Evolutionary conservation across 1,140 invertebrate species (phyloP), one percentile per base, ranked within the genome.

Genomic region (Leptopilina boulardi): DNA sequence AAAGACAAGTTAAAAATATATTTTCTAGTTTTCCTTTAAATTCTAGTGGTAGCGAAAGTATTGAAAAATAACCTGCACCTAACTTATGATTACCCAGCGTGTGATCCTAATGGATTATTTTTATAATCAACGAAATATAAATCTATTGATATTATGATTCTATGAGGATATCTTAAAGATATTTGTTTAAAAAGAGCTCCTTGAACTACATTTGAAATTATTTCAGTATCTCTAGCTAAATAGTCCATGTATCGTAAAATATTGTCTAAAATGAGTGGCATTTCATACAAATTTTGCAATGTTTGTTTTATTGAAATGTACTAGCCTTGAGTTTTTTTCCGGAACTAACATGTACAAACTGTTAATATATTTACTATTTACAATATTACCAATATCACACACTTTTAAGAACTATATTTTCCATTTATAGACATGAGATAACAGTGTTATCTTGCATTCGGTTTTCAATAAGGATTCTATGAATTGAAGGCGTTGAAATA

Each of bases 1-100:
- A 88, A 26, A 89, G 44, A 21, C 74, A 30, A 73, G 77, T 75
- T 47, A 89, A 76, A 82, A 88, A 89, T 59, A 89, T 86, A 76
- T 87, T 86, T 34, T 85, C 77, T 56, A 88, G 72, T 77, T 78
- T 73, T 11, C 79, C 82, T 73, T 54, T 74, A 71, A 81, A 79
- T 71, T 86, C 54, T 21, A 75, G 78, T 51, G 87, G 85, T 42
- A 89, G 74, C 76, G 80, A 84, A 13, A 82, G 74, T 38, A 89
- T 77, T 9, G 75, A 77, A 59, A 83, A 51, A 78, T 89, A 87
- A 5, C 86, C 66, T 30, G 80, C 82, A 26, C 86, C 84, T 66
- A 87, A 74, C 83, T 86, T 88, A 56, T 87, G 77, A 10, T 83
- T 74, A 5, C n/a, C 81, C 83, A 23, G 80, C 76, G 74, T 85